These are phyloP conservation scores for Halcyon badia DNA, from an alignment of 2,797 vertebrate species.

Conservation along the genomic window DNA sequence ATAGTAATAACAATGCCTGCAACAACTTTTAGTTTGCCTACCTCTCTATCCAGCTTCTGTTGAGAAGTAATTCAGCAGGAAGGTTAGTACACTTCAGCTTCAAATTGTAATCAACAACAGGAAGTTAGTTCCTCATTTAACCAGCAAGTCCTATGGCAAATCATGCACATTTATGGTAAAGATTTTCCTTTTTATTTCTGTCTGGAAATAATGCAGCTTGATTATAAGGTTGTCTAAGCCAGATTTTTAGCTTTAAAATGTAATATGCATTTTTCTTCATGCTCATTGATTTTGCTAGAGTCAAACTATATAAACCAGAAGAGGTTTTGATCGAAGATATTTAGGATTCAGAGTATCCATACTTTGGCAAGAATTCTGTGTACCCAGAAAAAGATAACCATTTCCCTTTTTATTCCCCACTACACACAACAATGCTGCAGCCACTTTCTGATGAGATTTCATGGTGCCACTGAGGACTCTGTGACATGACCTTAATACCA, in stretches of 20 bases:
- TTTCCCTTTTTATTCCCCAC: not conserved
- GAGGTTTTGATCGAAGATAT: not conserved
- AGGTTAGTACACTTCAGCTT: slow-evolving; percentile 17
- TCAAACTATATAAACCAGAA: not conserved
- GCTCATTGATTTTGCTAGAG: not conserved
- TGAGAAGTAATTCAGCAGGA: not conserved
- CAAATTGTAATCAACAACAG: slow-evolving; percentile 3
- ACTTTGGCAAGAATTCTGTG: not conserved
- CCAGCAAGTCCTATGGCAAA: slow-evolving; percentile 1
- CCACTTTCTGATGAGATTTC: not conserved
- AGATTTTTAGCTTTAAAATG: not conserved
- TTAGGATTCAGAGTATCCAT: not conserved
- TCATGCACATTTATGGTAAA: slow-evolving; percentile 37
- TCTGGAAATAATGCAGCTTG: slow-evolving; percentile 21
- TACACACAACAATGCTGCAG: not conserved
- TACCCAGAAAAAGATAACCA: not conserved
- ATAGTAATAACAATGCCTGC: not conserved
- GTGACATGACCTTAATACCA: not conserved
- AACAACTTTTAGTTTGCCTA: not conserved
- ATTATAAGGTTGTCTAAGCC: not conserved
- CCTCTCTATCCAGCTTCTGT: not conserved
- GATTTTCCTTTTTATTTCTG: slow-evolving; percentile 35
- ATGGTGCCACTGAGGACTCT: not conserved
- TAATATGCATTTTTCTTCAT: not conserved
- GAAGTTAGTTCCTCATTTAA: not conserved